These are phyloP conservation scores for Diacarnus erythraeanus DNA, from an alignment of 37 sponge, comb jelly and placozoan species.

Conservation along the genomic window DNA sequence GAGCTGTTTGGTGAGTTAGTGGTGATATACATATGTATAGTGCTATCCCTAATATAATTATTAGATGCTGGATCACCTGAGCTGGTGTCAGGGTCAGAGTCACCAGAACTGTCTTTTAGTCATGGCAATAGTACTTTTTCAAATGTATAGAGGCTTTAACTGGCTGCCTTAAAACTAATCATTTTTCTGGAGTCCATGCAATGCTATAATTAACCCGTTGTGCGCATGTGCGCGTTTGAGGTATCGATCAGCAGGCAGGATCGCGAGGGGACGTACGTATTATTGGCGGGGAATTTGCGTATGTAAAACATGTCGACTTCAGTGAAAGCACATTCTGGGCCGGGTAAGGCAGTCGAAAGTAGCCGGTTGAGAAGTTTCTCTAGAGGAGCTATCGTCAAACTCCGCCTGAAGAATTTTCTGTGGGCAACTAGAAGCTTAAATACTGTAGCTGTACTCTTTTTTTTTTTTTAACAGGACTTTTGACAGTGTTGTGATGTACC, in stretches of 20 bases:
- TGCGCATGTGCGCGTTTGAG: no score
- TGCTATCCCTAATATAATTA: no score
- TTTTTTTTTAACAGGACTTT: slow-evolving; percentile 67
- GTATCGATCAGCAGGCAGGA: no score
- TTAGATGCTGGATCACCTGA: not conserved
- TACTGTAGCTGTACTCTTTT: not conserved
- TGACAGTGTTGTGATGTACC: slow-evolving; percentile 78
- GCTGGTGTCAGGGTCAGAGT: not conserved
- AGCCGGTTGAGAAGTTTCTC: slow-evolving; percentile 6
- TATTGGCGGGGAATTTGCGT: no score
- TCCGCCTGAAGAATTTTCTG: slow-evolving; percentile 70
- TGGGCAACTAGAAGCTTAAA: slow-evolving; percentile 11
- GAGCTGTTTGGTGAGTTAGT: not conserved
- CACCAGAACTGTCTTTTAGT: not conserved
- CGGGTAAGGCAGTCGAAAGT: not conserved
- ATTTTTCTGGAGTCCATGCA: no score
- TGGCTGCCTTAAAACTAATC: no score
- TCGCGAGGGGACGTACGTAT: no score
- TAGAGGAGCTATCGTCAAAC: slow-evolving; percentile 48
- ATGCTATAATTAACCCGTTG: no score
- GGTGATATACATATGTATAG: no score
- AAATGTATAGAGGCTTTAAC: no score
- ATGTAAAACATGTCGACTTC: no score
- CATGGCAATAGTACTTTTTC: no score
- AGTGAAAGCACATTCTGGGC: not conserved